Evolutionary conservation across 35 echinoderm and acorn worm genomes (phyloP), one percentile per base, ranked within the genome.

Genomic region (Strongylocentrotus purpuratus): DNA sequence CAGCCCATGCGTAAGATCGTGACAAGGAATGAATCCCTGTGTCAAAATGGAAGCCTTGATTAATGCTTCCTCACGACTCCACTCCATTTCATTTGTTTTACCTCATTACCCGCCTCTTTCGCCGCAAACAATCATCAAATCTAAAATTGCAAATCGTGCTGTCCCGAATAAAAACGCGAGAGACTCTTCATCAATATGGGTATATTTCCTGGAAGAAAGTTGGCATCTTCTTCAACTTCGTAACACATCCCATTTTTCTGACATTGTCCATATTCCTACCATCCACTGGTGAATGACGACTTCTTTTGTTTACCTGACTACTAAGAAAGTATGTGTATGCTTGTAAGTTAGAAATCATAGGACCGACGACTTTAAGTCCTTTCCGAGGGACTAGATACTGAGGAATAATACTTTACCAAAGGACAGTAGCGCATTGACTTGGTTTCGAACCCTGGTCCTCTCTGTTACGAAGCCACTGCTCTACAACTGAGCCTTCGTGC

Each of bases 51-150:
- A 78, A 22, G 20, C 20, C 20, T 78, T 28, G 20, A 78, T n/a
- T 22, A 78, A 78, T 78, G 65, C 65, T 18, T 28, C 22, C 6
- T 78, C 65, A 78, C 65, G 65, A 22, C 25, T 78, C 22, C 65
- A 78, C 65, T 78, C 20, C 65, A 78, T 78, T 78, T 28, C 65
- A 78, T 78, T 78, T 78, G 65, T 78, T 78, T 78, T 78, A 78
- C 65, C 7, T 78, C 65, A 78, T 78, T 78, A 78, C 28, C n/a
- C 28, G 22, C 65, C 65, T 78, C 28, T 22, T n/a, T 78, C 20
- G 22, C 65, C 65, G 65, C 65, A 78, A 78, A 78, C 65, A 78
- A 78, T 78, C 65, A 78, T 78, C 65, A 78, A 78, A 78, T n/a
- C 65, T 28, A 28, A 78, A 78, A 78, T 78, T 78, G 65, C 22